These are phyloP conservation scores for Etheostoma cragini DNA, from an alignment of 2,113 vertebrate species.

Conservation along the genomic window DNA sequence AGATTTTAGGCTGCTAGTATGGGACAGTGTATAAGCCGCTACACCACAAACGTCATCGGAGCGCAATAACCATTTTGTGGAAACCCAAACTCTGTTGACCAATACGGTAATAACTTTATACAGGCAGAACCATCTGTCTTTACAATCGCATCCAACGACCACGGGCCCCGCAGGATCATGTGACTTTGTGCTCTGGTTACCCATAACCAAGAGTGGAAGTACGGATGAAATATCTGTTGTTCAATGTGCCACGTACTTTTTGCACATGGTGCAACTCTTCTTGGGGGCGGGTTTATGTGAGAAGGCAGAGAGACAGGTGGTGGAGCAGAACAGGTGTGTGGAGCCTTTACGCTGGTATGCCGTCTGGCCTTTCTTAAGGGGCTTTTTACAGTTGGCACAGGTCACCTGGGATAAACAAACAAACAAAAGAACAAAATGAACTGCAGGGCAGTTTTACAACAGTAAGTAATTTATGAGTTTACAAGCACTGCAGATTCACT, in stretches of 20 bases:
- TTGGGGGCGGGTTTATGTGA: slow-evolving; percentile 98
- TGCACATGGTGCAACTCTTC: slow-evolving; percentile 99
- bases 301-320: slow-evolving; percentile 95
- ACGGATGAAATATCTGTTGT: not conserved
- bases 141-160: too few species aligned
- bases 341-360: slow-evolving; percentile 99
- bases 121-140: too few species aligned
- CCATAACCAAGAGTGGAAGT: too few species aligned
- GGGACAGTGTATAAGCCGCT: too few species aligned
- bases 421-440: slow-evolving; percentile 7
- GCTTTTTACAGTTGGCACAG: slow-evolving; percentile 97
- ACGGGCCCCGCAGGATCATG: too few species aligned
- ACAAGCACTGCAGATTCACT: not conserved
- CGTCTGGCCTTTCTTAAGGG: slow-evolving; percentile 96
- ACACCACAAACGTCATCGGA: too few species aligned
- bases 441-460: not conserved
- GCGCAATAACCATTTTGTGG: too few species aligned
- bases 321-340: slow-evolving; percentile 97
- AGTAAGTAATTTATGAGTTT: slow-evolving; percentile 5
- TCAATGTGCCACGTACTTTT: slow-evolving; percentile 85
- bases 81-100: too few species aligned
- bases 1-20: too few species aligned
- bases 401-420: slow-evolving; percentile 86
- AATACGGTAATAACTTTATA: too few species aligned
- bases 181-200: too few species aligned